These are phyloP conservation scores for Gallinago solitaria DNA, from an alignment of 2,797 vertebrate genomes.

Conservation along the genomic window DNA sequence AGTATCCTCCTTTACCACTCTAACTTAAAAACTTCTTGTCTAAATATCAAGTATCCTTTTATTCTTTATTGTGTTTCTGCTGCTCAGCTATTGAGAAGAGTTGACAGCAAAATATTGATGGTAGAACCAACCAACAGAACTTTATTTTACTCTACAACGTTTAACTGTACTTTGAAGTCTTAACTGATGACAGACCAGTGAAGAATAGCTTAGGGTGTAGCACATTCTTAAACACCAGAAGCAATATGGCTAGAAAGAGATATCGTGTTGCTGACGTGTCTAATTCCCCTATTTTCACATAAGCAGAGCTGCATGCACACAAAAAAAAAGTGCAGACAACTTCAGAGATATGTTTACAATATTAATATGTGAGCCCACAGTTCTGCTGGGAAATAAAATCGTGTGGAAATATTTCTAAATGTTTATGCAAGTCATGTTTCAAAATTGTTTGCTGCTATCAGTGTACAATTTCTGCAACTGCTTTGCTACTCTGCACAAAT, in stretches of 20 bases:
- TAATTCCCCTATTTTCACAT: not conserved
- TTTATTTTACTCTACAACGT: not conserved
- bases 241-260: not conserved
- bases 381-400: not conserved
- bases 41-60: not conserved
- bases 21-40: not conserved
- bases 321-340: not conserved
- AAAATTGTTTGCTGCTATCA: not conserved
- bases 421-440: not conserved
- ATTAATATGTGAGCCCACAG: not conserved
- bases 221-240: not conserved
- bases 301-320: not conserved
- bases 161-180: not conserved
- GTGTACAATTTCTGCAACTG: not conserved
- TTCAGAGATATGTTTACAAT: not conserved
- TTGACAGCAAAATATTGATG: not conserved
- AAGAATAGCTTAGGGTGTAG: not conserved
- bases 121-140: not conserved
- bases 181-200: not conserved
- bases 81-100: not conserved
- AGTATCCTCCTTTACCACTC: not conserved
- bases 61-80: not conserved
- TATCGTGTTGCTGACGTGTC: not conserved
- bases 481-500: not conserved
- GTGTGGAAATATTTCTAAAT: not conserved